phyloP scores from a whole-genome alignment of 2,797 vertebrate genomes.

The Hydrocynus forskahlii region DNA sequence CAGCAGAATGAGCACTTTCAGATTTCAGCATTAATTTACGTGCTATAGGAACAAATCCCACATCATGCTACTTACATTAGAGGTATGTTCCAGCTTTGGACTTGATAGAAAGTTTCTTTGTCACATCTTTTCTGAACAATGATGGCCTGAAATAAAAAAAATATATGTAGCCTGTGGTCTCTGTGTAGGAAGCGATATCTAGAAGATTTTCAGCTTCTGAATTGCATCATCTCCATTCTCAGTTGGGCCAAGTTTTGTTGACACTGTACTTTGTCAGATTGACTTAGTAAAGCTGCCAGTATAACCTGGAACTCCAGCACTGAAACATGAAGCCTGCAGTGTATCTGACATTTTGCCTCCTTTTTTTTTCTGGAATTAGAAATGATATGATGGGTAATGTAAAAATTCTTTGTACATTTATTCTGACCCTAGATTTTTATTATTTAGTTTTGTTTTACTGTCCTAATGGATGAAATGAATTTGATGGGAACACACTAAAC shows the following conservation, averaged over 20 bases:
- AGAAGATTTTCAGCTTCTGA: slow-evolving; percentile 16
- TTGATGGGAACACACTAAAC: background rate
- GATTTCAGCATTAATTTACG: background rate
- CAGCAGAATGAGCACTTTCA: background rate
- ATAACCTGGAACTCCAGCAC: slow-evolving; percentile 11
- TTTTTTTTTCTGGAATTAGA: slow-evolving; percentile 24
- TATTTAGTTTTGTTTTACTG: background rate
- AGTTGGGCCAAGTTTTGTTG: slow-evolving; percentile 29
- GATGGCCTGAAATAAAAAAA: background rate
- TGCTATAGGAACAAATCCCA: background rate
- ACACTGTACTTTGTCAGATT: slow-evolving; percentile 29
- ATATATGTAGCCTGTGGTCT: background rate
- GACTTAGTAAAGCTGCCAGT: slow-evolving; percentile 37
- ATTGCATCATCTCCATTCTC: slow-evolving; percentile 34
- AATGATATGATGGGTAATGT: slow-evolving; percentile 20
- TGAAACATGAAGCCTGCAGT: slow-evolving; percentile 27
- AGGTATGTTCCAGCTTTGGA: background rate
- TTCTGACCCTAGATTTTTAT: background rate
- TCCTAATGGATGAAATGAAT: background rate
- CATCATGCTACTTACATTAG: background rate
- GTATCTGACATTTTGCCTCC: slow-evolving; percentile 16
- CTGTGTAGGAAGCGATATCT: background rate
- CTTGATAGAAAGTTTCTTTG: background rate
- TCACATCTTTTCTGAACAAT: background rate
- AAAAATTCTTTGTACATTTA: background rate